These are phyloP conservation scores for Acronicta aceris DNA, from an alignment of 2,888 invertebrate species.

Conservation along the genomic window DNA sequence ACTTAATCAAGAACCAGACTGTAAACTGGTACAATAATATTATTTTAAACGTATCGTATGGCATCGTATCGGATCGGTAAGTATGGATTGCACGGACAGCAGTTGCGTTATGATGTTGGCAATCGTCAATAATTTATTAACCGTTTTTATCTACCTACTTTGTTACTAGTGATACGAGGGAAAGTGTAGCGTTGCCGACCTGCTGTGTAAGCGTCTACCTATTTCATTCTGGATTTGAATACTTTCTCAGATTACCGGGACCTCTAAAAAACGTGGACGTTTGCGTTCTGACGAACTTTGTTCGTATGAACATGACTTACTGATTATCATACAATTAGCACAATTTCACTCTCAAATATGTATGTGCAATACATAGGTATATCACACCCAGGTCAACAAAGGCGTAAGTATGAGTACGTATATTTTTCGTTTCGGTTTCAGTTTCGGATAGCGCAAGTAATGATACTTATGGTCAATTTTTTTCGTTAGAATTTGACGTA, in stretches of 20 bases:
- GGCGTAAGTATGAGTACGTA: no score
- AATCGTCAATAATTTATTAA: conserved; percentile 66
- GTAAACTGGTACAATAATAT: conserved; percentile 51
- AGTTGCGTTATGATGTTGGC: conserved; percentile 59
- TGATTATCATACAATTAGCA: conserved; percentile 23
- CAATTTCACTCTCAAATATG: conserved; percentile 4
- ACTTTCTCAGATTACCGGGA: conserved; percentile 17
- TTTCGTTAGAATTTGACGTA: no score
- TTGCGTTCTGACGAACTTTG: background rate
- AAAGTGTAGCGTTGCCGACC: conserved; percentile 47
- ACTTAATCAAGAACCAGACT: conserved; percentile 43
- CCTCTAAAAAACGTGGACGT: conserved; percentile 1
- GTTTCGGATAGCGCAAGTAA: no score
- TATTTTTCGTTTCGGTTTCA: no score
- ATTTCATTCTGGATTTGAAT: conserved; percentile 30
- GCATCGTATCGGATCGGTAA: conserved; percentile 52
- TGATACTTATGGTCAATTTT: no score
- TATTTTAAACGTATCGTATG: conserved; percentile 51
- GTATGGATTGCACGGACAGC: conserved; percentile 63
- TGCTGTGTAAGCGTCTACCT: conserved; percentile 32
- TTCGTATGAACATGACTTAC: conserved; percentile 12
- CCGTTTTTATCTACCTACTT: conserved; percentile 54
- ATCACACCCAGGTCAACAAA: no score
- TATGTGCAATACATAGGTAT: no score
- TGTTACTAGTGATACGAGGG: conserved; percentile 56